Evolutionary conservation across 2,113 vertebrate species (phyloP).

Genomic region (Etheostoma cragini): DNA sequence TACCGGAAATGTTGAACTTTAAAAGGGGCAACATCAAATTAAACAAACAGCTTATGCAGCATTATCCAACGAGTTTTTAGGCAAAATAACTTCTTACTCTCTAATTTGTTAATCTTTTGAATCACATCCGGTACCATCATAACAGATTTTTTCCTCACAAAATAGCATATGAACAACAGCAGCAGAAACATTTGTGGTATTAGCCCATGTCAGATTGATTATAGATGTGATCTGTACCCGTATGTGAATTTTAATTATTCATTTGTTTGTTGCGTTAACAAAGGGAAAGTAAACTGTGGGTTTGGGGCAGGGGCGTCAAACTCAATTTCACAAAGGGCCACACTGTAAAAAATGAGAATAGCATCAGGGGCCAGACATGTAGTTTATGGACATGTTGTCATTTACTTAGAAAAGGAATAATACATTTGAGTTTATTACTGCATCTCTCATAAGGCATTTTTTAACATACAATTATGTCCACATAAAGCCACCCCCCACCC

Average conservation of each 20-base stretch:
- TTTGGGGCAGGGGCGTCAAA: too few relatives aligned
- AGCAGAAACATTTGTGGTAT: neutral
- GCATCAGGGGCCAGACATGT: too few relatives aligned
- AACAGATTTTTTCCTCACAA: neutral
- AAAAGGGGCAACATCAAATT: neutral
- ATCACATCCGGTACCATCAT: neutral
- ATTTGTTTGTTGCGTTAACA: conserved; percentile 1
- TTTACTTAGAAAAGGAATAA: too few relatives aligned
- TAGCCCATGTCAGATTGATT: conserved; percentile 6
- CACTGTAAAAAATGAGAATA: too few relatives aligned
- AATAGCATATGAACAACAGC: neutral
- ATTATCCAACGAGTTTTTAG: neutral
- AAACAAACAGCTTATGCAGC: neutral
- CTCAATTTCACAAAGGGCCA: too few relatives aligned
- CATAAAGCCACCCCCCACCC: too few relatives aligned
- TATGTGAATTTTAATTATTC: conserved; percentile 14
- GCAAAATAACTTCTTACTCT: neutral
- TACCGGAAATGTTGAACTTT: neutral
- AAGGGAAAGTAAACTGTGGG: neutral
- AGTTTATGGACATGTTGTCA: too few relatives aligned
- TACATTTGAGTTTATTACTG: too few relatives aligned
- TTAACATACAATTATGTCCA: too few relatives aligned
- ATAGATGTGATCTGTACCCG: neutral
- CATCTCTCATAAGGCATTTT: too few relatives aligned
- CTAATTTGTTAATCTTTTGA: neutral